These are phyloP conservation scores for Orchesellides sinensis DNA, from an alignment of 2,888 invertebrate species.

Conservation along the genomic window DNA sequence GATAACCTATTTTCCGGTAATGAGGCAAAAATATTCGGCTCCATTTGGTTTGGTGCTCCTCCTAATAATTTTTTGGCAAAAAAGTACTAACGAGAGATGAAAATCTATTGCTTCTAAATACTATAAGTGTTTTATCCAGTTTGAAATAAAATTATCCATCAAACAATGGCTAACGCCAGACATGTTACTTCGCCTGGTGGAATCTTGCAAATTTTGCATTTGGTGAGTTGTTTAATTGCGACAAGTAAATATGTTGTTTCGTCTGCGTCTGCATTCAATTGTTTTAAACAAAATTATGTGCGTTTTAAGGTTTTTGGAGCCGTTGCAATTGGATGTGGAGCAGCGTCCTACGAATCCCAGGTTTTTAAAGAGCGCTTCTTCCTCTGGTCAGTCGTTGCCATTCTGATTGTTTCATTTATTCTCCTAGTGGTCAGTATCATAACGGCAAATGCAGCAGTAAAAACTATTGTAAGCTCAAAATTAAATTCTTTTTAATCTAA, in stretches of 20 bases:
- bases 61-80: not conserved
- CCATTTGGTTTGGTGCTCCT: not conserved
- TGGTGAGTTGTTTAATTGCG: slow-evolving; percentile 14
- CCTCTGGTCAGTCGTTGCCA: slow-evolving; percentile 50
- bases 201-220: slow-evolving; percentile 33
- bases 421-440: slow-evolving; percentile 27
- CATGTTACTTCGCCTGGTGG: slow-evolving; percentile 43
- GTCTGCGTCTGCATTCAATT: not conserved
- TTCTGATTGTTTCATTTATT: slow-evolving; percentile 39
- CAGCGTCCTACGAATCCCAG: slow-evolving; percentile 48
- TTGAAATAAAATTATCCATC: not conserved
- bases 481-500: not conserved
- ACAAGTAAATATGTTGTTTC: not conserved
- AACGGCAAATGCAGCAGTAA: slow-evolving; percentile 33
- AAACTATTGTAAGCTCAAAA: not conserved
- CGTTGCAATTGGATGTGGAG: slow-evolving; percentile 52
- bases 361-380: slow-evolving; percentile 52
- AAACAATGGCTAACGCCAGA: slow-evolving; percentile 55
- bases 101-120: not conserved
- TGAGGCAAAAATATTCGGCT: not conserved
- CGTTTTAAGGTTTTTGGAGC: slow-evolving; percentile 49
- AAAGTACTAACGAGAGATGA: not conserved
- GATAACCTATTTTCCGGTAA: slow-evolving; percentile 63
- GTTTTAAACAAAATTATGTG: not conserved
- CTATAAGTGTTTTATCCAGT: not conserved